Evolutionary conservation across 2,113 vertebrate genomes (phyloP), one percentile per base, ranked within the genome.

Genomic region (Ceyx cyanopectus): DNA sequence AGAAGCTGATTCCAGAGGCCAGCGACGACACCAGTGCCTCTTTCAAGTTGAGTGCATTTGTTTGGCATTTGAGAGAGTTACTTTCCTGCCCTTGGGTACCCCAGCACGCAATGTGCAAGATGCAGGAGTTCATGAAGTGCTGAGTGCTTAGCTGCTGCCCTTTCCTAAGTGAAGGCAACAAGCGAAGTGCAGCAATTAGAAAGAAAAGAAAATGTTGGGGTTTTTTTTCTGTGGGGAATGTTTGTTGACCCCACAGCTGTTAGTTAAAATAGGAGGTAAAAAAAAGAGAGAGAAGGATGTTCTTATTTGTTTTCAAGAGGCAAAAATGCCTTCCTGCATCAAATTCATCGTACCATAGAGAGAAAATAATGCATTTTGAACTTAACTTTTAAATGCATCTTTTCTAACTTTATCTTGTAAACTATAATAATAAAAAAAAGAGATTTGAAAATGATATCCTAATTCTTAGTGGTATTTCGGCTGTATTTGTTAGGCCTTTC

Each of bases 11-110:
- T 92, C 29, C 90, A 92, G 79, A 92, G 87, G 82, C 85, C 91
- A n/a, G 2, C 45, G 94, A 79, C 86, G 94, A 54, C 85, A 79
- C 14, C 34, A 8, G 0, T 32, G 77, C 93, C 45, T 80, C 87
- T 96, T 96, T 95, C 89, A 78, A 89, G 92, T 65, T 62, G 93
- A 97, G 48, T 73, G 91, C 92, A 34, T 96, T 89, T 94, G 85
- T 77, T 93, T 80, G 86, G 89, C 79, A 4, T 91, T 80, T 48
- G 80, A 51, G 84, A 80, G 22, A 70, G 56, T 34, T 92, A 74
- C 68, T 92, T 90, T 93, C 83, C 87, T 95, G 91, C 95, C 95
- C 60, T 88, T 86, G 82, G 77, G 69, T 92, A 87, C 79, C 92
- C 78, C n/a, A n/a, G 97, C 96, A 92, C 2, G 9, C 60, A 54